Evolutionary conservation across 1,140 invertebrate genomes (phyloP), one percentile per base, ranked within the genome.

Genomic region (Drosophila repleta): DNA sequence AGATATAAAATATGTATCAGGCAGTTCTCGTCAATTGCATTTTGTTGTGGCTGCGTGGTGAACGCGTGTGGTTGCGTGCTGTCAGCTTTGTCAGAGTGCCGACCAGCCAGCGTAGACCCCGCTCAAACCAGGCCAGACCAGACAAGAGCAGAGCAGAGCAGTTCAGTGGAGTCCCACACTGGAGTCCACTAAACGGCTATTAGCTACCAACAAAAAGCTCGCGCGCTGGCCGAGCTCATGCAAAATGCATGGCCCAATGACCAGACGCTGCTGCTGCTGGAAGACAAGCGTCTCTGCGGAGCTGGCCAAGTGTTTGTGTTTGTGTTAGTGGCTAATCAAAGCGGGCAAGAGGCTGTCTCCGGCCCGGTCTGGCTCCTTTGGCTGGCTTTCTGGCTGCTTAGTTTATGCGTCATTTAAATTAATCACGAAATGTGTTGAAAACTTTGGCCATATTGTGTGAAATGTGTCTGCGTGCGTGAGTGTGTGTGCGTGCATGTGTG

Each of bases 271-370:
- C 20, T 51, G 21, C 20, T 49, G 53, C 20, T 51, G 48, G 46
- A 60, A 66, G 63, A 67, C 64, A 72, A 78, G 82, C 65, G 83
- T 85, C 82, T 79, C 82, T 45, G 58, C 43, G 82, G 83, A 75
- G 66, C 63, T 51, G 64, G 43, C 78, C 82, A 87, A 43, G 39
- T 41, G 39, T 17, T 41, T 41, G 39, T 17, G n/a, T 41, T 41
- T 41, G 74, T 87, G 78, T 82, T 85, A 87, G 81, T 67, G 77
- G 78, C 81, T 78, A 85, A 87, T 85, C 81, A 85, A 81, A 78
- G 78, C 76, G 63, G 69, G 74, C 80, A 67, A 70, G 62, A 76
- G 45, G 52, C 15, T 66, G 68, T 17, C 13, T 15, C n/a, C n/a
- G n/a, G 39, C 15, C 15, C 39, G 56, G 41, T 45, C 41, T 56